A percentile compares a stretch with the other conserved stretches of the same genome.
These are phyloP conservation scores for Esox lucius DNA, from an alignment of 2,797 vertebrate species.

Conservation along the genomic window DNA sequence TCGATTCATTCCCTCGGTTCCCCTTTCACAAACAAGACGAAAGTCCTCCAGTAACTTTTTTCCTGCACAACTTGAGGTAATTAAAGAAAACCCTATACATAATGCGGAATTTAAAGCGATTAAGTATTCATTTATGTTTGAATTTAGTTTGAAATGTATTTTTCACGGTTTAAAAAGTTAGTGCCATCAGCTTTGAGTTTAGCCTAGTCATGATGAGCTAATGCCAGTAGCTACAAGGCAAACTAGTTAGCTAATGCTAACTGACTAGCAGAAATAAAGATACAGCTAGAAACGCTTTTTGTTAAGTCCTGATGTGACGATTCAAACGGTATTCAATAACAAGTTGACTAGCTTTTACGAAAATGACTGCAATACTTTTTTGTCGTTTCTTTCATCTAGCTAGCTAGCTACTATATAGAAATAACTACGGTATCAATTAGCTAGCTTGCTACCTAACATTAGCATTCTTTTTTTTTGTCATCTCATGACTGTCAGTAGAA, in stretches of 20 bases:
- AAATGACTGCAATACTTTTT: too few relatives aligned
- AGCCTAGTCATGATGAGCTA: slow-evolving; percentile 66
- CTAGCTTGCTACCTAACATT: too few relatives aligned
- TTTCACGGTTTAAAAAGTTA: background rate
- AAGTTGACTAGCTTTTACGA: too few relatives aligned
- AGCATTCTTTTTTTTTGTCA: too few relatives aligned
- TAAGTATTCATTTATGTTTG: background rate
- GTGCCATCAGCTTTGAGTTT: slow-evolving; percentile 28
- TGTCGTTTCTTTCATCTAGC: too few relatives aligned
- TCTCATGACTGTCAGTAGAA: too few relatives aligned
- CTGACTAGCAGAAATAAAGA: background rate
- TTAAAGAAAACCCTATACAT: background rate
- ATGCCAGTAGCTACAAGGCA: slow-evolving; percentile 42
- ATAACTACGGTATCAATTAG: too few relatives aligned
- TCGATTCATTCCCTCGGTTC: background rate
- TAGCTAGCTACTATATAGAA: too few relatives aligned
- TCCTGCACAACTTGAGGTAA: slow-evolving; percentile 41
- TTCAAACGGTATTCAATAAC: too few relatives aligned
- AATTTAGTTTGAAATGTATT: background rate
- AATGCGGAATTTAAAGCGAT: background rate
- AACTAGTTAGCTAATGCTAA: background rate
- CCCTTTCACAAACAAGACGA: background rate
- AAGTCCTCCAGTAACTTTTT: slow-evolving; percentile 5
- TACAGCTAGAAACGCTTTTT: background rate
- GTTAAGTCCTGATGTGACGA: background rate